Conservation (phyloP, 2,888 invertebrate species). For the Lamproptera curius region DNA sequence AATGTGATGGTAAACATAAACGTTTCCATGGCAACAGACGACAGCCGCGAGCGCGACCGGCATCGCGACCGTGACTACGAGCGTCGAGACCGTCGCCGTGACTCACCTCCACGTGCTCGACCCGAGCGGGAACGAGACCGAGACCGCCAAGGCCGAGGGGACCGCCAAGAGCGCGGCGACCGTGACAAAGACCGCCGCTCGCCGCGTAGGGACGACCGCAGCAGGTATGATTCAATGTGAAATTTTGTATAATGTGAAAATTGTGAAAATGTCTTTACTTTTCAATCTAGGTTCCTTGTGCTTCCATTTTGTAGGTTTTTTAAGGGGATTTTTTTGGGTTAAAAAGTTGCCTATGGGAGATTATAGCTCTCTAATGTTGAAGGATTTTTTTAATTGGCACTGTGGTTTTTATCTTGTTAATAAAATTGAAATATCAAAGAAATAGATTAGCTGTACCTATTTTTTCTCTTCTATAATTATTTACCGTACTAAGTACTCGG, state of each 20-base stretch:
- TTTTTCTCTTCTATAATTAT: no score
- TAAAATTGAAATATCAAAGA: no score
- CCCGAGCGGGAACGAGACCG: conserved; percentile 22
- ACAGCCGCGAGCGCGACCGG: conserved; percentile 36
- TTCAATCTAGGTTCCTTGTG: neutral
- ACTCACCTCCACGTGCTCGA: conserved; percentile 25
- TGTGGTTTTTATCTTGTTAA: no score
- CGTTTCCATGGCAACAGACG: conserved; percentile 24
- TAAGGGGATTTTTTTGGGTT: no score
- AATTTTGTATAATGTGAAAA: neutral
- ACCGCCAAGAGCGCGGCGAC: conserved; percentile 23
- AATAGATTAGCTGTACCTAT: no score
- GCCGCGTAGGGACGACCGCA: conserved; percentile 43
- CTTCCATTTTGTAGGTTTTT: no score
- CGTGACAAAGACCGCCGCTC: conserved; percentile 38
- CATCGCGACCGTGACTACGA: conserved; percentile 33
- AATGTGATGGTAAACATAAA: no score
- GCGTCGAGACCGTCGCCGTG: conserved; percentile 35
- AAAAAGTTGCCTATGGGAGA: no score
- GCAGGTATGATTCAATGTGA: neutral
- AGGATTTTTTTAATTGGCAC: no score
- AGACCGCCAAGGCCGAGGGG: conserved; percentile 26
- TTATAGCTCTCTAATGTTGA: no score
- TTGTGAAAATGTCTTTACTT: neutral
- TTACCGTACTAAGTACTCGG: no score